Evolutionary conservation across 23 tunicate species (phyloP).

Genomic region (Aplidium turbinatum): DNA sequence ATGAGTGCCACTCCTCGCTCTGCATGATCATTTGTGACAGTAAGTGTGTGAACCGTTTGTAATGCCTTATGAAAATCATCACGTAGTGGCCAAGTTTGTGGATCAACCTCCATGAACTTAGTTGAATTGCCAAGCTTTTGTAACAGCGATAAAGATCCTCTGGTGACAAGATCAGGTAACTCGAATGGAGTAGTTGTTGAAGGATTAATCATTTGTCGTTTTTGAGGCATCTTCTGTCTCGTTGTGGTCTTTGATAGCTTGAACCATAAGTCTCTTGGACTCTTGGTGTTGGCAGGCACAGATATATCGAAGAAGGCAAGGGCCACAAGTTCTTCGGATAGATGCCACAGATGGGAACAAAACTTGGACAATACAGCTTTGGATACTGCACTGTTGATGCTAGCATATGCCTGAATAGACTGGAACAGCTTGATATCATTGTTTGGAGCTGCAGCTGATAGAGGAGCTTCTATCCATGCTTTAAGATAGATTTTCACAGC

Average conservation of each 20-base stretch:
- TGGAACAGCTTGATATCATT: too few species aligned
- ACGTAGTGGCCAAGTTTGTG: conserved; percentile 1
- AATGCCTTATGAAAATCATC: not conserved
- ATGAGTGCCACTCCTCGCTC: conserved; percentile 30
- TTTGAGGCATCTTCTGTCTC: conserved; percentile 16
- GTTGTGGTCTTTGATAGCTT: conserved; percentile 12
- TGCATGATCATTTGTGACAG: conserved; percentile 27
- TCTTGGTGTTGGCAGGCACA: not conserved
- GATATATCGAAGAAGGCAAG: not conserved
- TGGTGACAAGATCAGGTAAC: conserved; percentile 25
- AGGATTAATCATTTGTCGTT: conserved; percentile 5
- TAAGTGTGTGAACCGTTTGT: not conserved
- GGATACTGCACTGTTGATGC: conserved; percentile 24
- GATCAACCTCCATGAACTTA: conserved; percentile 3
- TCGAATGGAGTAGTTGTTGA: not conserved
- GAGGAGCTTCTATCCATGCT: conserved; percentile 30
- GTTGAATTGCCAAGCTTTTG: conserved; percentile 21
- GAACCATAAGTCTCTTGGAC: conserved; percentile 9
- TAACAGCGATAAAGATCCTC: not conserved
- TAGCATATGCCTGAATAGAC: conserved; percentile 21
- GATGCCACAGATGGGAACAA: conserved; percentile 23
- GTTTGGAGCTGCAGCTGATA: conserved; percentile 13
- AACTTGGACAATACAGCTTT: conserved; percentile 18
- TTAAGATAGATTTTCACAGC: conserved; percentile 13
- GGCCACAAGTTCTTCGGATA: conserved; percentile 21